Evolutionary conservation across 2,797 vertebrate genomes (phyloP).

Genomic region (Hemitrygon akajei): DNA sequence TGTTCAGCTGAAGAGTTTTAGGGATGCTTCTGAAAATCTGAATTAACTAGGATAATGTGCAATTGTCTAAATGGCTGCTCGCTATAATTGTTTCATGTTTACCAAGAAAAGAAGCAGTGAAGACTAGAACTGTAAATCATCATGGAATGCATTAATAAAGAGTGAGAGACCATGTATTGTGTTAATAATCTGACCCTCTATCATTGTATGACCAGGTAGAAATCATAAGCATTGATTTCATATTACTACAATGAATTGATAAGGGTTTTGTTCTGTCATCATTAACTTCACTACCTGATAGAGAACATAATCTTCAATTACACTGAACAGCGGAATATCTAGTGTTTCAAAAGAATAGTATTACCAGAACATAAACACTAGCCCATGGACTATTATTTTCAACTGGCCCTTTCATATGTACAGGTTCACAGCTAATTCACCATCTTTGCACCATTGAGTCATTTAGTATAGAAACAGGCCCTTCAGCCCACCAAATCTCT

Average conservation of each 20-base stretch:
- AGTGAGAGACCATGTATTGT: not conserved
- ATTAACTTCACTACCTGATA: not conserved
- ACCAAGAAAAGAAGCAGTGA: not conserved
- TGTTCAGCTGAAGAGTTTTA: not conserved
- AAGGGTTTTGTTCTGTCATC: not conserved
- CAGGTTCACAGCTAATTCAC: no score
- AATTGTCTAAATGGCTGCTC: not conserved
- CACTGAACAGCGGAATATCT: not conserved
- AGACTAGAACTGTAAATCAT: not conserved
- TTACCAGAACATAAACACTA: not conserved
- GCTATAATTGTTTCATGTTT: not conserved
- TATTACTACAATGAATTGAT: not conserved
- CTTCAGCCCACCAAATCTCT: no score
- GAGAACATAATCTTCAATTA: slow-evolving; percentile 2
- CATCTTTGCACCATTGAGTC: no score
- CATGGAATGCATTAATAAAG: not conserved
- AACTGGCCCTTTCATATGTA: no score
- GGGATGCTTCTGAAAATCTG: not conserved
- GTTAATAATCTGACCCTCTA: not conserved
- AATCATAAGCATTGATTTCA: not conserved
- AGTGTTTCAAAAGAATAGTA: not conserved
- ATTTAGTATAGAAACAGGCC: no score
- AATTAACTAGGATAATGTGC: not conserved
- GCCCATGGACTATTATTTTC: no score
- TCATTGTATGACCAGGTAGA: not conserved